Conservation (phyloP, 2,888 invertebrate genomes). For the Diploptera punctata region DNA sequence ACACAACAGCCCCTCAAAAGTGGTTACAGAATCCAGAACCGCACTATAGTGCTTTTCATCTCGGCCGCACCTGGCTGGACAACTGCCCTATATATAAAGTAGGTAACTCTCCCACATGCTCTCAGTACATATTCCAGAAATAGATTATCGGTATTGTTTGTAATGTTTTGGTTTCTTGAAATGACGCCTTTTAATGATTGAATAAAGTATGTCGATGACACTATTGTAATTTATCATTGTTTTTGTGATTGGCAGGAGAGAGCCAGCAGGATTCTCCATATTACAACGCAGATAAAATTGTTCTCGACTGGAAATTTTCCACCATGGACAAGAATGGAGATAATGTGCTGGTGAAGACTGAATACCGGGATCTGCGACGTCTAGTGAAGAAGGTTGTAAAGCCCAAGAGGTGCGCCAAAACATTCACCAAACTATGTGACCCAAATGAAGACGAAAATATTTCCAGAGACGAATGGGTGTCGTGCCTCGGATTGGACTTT, state of each 20-base stretch:
- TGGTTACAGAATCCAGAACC: too few species aligned
- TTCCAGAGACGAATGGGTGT: slow-evolving; percentile 82
- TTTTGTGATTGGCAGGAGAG: slow-evolving; percentile 29
- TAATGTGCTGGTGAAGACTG: slow-evolving; percentile 76
- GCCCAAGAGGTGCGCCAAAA: slow-evolving; percentile 88
- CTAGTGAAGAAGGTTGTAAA: slow-evolving; percentile 88
- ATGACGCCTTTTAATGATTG: background rate
- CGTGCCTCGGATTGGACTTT: slow-evolving; percentile 83
- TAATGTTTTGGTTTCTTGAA: background rate
- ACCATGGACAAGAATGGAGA: slow-evolving; percentile 83
- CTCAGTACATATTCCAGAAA: background rate
- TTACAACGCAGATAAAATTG: slow-evolving; percentile 53
- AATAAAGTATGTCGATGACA: background rate
- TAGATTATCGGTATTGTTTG: background rate
- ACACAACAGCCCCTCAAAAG: too few species aligned
- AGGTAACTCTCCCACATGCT: background rate
- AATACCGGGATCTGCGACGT: slow-evolving; percentile 80
- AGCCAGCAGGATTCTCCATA: slow-evolving; percentile 39
- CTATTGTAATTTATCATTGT: background rate
- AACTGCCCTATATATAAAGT: too few species aligned
- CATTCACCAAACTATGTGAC: slow-evolving; percentile 89
- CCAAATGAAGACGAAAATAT: slow-evolving; percentile 80
- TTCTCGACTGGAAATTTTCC: slow-evolving; percentile 90
- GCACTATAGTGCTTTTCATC: too few species aligned
- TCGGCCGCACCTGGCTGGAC: too few species aligned